Base-by-base conservation (phyloP, 1,140 invertebrate genomes). In the Drosophila littoralis region DNA sequence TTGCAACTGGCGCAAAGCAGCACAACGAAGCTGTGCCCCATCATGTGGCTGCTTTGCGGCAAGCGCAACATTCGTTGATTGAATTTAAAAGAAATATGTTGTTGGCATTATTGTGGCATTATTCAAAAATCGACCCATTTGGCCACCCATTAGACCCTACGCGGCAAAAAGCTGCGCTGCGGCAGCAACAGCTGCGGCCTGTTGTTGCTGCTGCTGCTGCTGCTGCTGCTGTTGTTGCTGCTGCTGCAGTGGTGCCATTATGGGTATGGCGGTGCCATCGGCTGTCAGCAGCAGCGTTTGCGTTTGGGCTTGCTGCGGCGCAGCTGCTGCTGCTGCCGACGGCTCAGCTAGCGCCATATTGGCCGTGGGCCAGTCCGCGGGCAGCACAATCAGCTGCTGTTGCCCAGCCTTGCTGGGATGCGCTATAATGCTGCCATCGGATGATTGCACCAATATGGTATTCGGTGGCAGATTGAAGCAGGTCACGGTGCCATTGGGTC, bases 111-210 rank as follows among this genome's bases (percentile, higher is more conserved):
- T 91, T 35, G 90, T 91, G 74, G 90, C 81, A 81, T 91, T 91
- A 43, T 89, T 91, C 65, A 91, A 89, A 90, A 91, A 91, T 91
- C 90, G 90, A 88, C 90, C 90, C 77, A 91, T 79, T 91, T 91
- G 90, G 90, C 90, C 90, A 91, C 90, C 86, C 68, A 82, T 88
- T 80, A 91, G 84, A 78, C 86, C 90, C 90, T 91, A 91, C 90
- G 90, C 89, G 58, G 83, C 84, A 72, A 86, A 88, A 22, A 88
- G 65, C 55, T 89, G 85, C 42, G 84, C 80, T 51, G 80, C 79
- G 65, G 90, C 89, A 73, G 89, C 89, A 77, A 81, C 84, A 65
- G 83, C 83, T 51, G 78, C 73, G 55, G 81, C 72, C 43, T 86
- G 82, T 54, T 86, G 81, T 48, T 84, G 81, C 32, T 84, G 83